A percentile compares a stretch with the other conserved stretches of the same genome.
Conservation (phyloP, 2,113 vertebrate species). For the Anthoscopus minutus region DNA sequence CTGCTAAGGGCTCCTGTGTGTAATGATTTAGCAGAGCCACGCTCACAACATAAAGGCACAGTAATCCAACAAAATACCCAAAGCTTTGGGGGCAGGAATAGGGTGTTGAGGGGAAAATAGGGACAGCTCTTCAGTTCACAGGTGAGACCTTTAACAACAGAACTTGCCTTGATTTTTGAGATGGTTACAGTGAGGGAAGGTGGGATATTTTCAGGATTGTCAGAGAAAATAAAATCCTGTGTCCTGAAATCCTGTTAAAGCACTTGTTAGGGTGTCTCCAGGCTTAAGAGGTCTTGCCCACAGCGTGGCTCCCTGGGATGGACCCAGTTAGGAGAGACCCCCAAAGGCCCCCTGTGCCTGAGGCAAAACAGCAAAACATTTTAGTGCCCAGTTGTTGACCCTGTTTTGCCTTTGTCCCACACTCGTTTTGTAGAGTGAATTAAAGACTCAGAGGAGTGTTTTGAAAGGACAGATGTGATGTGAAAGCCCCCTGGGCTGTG, state of each 20-base stretch:
- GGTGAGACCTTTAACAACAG: not conserved
- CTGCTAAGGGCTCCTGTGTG: slow-evolving; percentile 19
- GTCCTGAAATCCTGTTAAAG: not conserved
- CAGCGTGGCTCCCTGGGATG: rapidly evolving
- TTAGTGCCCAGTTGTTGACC: not conserved
- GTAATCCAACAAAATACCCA: not conserved
- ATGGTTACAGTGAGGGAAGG: not conserved
- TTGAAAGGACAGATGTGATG: not conserved
- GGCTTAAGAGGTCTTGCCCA: not conserved
- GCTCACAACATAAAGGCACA: not conserved
- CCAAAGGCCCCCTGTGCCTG: rapidly evolving
- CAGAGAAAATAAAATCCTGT: not conserved
- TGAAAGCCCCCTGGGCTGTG: not conserved
- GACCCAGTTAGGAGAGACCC: not conserved
- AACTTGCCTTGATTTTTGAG: not conserved
- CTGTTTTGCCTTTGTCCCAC: not conserved
- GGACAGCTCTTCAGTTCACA: not conserved
- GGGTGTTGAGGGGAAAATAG: not conserved
- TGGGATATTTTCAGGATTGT: not conserved
- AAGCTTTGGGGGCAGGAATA: not conserved
- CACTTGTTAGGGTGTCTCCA: not conserved
- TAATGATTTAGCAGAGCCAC: not conserved
- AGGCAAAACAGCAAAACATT: not conserved
- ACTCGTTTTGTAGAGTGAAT: rapidly evolving
- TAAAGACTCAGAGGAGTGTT: not conserved